These are phyloP conservation scores for Celastrina argiolus DNA, from an alignment of 2,888 invertebrate genomes.

Conservation along the genomic window DNA sequence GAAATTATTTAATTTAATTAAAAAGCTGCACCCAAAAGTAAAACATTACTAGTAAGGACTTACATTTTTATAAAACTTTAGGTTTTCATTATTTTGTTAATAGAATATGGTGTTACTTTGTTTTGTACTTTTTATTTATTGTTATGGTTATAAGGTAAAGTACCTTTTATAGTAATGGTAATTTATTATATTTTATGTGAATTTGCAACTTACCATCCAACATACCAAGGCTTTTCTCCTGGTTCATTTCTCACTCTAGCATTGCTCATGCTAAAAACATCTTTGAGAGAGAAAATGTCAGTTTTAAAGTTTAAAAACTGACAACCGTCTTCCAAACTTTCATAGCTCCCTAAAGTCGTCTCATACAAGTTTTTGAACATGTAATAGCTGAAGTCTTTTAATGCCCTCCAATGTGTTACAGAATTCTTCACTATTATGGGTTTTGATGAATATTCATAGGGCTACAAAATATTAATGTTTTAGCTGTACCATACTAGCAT, in stretches of 20 bases:
- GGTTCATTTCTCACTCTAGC: constrained; percentile 79
- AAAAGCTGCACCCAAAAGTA: too few relatives aligned
- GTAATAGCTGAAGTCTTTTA: constrained; percentile 80
- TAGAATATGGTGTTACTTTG: too few relatives aligned
- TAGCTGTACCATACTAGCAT: too few relatives aligned
- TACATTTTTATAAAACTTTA: too few relatives aligned
- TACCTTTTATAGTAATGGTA: too few relatives aligned
- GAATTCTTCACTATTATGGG: constrained; percentile 89
- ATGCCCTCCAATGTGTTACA: constrained; percentile 86
- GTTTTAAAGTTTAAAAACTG: constrained; percentile 93
- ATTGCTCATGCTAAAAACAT: constrained; percentile 87
- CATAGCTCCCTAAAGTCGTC: constrained; percentile 82
- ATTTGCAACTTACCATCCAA: constrained; percentile 85
- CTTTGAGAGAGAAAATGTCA: constrained; percentile 84
- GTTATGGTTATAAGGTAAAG: too few relatives aligned
- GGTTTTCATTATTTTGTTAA: too few relatives aligned
- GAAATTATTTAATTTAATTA: too few relatives aligned
- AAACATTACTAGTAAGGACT: too few relatives aligned
- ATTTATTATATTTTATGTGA: too few relatives aligned
- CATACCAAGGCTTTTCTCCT: constrained; percentile 88
- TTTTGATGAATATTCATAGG: constrained; percentile 86
- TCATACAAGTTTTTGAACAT: constrained; percentile 85
- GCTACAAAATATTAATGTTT: constrained; percentile 48
- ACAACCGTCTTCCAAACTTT: constrained; percentile 87
- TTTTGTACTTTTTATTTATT: too few relatives aligned